A percentile compares a stretch with the other conserved stretches of the same genome.
Evolutionary conservation across 2,113 vertebrate species (phyloP).

Genomic region (Paradisaea rubra): DNA sequence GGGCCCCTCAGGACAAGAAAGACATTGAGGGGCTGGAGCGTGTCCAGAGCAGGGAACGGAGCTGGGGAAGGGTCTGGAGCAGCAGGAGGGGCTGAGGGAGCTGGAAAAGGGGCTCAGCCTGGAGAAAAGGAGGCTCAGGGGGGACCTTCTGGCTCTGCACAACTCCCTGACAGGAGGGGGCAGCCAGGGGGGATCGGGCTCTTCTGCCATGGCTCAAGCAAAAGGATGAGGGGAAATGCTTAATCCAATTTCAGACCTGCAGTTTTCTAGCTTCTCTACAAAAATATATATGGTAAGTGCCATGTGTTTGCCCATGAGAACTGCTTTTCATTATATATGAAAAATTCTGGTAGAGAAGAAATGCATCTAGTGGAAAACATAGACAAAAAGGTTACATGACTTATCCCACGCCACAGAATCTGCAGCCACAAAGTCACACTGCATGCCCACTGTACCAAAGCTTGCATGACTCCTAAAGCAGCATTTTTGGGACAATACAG

Average conservation of each 20-base stretch:
- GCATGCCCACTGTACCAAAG: not conserved
- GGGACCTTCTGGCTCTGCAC: not conserved
- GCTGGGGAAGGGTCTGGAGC: not conserved
- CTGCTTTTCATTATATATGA: not conserved
- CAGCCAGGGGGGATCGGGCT: rapidly evolving
- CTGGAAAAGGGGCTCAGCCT: not conserved
- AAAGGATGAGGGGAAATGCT: not conserved
- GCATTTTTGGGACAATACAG: not conserved
- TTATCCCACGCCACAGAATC: conserved; percentile 33
- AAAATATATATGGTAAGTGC: not conserved
- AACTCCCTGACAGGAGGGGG: not conserved
- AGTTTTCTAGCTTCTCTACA: not conserved
- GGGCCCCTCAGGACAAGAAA: not conserved
- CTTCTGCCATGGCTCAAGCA: not conserved
- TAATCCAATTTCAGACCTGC: not conserved
- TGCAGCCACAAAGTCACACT: not conserved
- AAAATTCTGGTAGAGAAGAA: not conserved
- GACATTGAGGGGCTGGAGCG: not conserved
- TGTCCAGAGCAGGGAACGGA: not conserved
- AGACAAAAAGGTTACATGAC: not conserved
- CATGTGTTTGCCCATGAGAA: not conserved
- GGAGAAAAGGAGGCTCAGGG: not conserved
- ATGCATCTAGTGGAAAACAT: not conserved
- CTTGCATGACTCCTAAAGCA: not conserved
- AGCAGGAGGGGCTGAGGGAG: not conserved